Percentiles rank a stretch among this genome's conserved stretches.
Conservation (phyloP, 1,140 invertebrate genomes). For the Trichomalopsis sarcophagae region DNA sequence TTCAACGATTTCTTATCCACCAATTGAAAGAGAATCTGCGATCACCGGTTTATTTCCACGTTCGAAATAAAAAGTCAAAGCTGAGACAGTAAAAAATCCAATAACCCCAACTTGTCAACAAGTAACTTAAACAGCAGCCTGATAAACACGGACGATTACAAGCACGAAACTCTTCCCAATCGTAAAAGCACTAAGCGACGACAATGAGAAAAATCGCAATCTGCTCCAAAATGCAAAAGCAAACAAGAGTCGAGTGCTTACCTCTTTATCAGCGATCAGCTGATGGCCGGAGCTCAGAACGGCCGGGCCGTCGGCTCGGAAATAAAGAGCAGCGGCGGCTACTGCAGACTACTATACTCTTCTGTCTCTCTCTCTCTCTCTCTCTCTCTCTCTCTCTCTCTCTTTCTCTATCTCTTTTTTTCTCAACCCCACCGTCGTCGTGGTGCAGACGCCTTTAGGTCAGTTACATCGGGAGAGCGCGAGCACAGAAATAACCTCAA, state of each 20-base stretch:
- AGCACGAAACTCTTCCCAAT: too few relatives aligned
- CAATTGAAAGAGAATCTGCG: too few relatives aligned
- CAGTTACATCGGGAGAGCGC: not conserved
- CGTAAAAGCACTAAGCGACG: not conserved
- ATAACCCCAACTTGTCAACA: too few relatives aligned
- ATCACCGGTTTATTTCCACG: too few relatives aligned
- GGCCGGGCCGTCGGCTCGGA: conserved; percentile 39
- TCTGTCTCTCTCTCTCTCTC: conserved; percentile 14
- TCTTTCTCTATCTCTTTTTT: not conserved
- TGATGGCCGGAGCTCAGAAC: conserved; percentile 1
- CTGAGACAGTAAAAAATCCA: too few relatives aligned
- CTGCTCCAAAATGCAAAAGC: not conserved
- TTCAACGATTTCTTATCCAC: too few relatives aligned
- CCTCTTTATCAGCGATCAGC: not conserved
- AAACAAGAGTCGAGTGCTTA: not conserved
- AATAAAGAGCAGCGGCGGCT: conserved; percentile 21
- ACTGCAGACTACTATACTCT: not conserved
- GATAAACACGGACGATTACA: not conserved
- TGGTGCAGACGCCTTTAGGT: not conserved
- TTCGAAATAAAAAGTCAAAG: too few relatives aligned
- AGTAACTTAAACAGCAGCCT: too few relatives aligned
- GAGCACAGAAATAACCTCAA: conserved; percentile 31
- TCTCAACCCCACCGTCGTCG: not conserved
- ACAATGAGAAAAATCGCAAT: not conserved
- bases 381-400: not conserved